Evolutionary conservation across 1,140 invertebrate genomes (phyloP).

Genomic region (Brachionus rotundiformis): DNA sequence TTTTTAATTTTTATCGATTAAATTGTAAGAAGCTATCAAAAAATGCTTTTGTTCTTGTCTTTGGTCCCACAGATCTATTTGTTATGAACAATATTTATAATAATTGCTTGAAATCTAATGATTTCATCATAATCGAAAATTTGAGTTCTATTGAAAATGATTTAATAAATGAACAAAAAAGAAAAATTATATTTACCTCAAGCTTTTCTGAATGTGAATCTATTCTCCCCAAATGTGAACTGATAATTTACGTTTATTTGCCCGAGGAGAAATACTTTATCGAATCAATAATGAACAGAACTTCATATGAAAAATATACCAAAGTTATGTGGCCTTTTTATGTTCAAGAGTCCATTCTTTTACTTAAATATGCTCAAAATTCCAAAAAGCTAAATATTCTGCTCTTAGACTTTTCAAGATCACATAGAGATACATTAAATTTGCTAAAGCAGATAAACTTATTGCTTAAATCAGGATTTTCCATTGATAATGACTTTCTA

Average conservation of each 20-base stretch:
- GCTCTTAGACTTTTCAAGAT: background rate
- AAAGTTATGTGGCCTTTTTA: background rate
- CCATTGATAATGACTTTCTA: background rate
- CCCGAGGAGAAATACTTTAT: background rate
- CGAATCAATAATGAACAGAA: background rate
- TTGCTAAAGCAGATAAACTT: background rate
- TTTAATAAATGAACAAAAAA: background rate
- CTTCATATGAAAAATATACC: background rate
- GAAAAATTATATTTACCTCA: background rate
- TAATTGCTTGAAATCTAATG: background rate
- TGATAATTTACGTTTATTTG: background rate
- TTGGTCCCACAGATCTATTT: background rate
- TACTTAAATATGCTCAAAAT: background rate
- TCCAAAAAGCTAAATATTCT: background rate
- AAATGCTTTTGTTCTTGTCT: background rate
- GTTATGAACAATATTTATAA: background rate
- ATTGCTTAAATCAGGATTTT: background rate
- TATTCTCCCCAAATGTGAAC: background rate
- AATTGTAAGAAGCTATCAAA: background rate
- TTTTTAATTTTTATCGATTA: background rate
- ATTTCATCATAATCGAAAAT: background rate
- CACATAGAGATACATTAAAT: background rate
- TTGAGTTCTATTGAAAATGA: background rate
- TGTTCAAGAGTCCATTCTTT: background rate
- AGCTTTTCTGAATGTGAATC: background rate